Percentiles rank a stretch among this genome's conserved stretches.
These are phyloP conservation scores for Girardinichthys multiradiatus DNA, from an alignment of 2,113 vertebrate species.

Conservation along the genomic window DNA sequence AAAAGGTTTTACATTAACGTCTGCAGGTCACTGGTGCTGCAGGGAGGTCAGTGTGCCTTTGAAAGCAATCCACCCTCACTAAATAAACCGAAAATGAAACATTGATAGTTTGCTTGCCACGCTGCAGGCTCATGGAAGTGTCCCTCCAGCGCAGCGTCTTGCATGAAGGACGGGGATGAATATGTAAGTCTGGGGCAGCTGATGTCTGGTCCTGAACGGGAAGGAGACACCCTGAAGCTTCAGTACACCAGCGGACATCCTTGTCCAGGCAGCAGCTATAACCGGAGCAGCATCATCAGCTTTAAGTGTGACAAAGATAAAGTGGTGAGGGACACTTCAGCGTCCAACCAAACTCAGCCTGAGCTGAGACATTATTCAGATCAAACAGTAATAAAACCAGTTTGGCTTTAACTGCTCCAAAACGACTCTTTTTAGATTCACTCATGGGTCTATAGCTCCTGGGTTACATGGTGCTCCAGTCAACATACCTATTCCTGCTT, in stretches of 20 bases:
- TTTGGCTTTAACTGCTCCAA: not conserved
- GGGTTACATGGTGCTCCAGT: not conserved
- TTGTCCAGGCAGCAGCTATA: constrained; percentile 83
- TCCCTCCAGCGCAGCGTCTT: constrained; percentile 84
- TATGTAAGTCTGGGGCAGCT: constrained; percentile 87
- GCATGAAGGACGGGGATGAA: constrained; percentile 78
- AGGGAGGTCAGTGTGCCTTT: constrained; percentile 74
- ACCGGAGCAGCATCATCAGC: constrained; percentile 84
- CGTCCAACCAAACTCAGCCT: not conserved
- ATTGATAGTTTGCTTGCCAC: not conserved
- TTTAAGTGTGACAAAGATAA: constrained; percentile 86
- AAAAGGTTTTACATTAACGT: constrained; percentile 89
- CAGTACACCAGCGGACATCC: constrained; percentile 84
- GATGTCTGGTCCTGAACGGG: constrained; percentile 77
- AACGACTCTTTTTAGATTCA: not conserved
- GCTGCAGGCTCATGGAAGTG: constrained; percentile 80
- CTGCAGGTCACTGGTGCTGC: constrained; percentile 89
- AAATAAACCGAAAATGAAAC: not conserved
- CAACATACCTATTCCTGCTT: not conserved
- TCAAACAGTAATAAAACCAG: not conserved
- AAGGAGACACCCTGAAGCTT: constrained; percentile 75
- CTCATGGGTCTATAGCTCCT: not conserved
- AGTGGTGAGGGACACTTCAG: constrained; percentile 76
- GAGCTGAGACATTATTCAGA: not conserved
- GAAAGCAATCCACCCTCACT: not conserved